Base-by-base conservation (phyloP, 2,113 vertebrate species). In the Oxyura jamaicensis region DNA sequence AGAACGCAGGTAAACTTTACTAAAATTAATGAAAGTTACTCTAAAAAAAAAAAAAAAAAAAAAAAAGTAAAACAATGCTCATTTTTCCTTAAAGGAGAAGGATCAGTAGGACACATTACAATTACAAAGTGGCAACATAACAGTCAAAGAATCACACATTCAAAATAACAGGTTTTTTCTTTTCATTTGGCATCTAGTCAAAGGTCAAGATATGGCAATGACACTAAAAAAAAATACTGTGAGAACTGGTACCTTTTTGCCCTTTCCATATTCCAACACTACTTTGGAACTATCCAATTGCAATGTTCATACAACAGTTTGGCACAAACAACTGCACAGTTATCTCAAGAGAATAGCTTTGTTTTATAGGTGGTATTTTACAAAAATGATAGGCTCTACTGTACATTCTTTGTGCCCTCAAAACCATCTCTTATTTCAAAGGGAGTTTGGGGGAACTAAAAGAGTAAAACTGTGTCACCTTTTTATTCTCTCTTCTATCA, bases 101-200 rank as follows among this genome's bases (percentile, higher is more conserved):
- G 74, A 96, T 97, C 97, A 96, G 96, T 88, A 97, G 93, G 95
- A 91, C 48, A 91, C 83, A 86, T 91, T 95, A 97, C 81, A 97
- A 96, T 91, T 95, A 97, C 81, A 97, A 96, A 97, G 97, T 96
- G 96, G 95, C 86, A 95, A 91, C 75, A 14, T 80, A 95, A 92
- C 83, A 94, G 93, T 95, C 81, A 83, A 95, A 89, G 41, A 86
- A 89, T 81, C 90, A 96, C 55, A 95, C 35, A 52, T 78, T 41
- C 55, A 71, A 95, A 92, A 55, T 82, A 63, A 82, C 86, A 29
- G 5, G 20, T 36, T 75, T 23, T 89, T 90, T 31, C 44, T 94
- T 89, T 90, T 91, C 67, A 71, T 95, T 95, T 96, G 90, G 94
- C 91, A 95, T 86, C 10, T 18, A 80, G 84, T 85, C 89, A 62